Conservation (phyloP, 2,888 invertebrate genomes). For the Sinopyrophorus schimmeli region DNA sequence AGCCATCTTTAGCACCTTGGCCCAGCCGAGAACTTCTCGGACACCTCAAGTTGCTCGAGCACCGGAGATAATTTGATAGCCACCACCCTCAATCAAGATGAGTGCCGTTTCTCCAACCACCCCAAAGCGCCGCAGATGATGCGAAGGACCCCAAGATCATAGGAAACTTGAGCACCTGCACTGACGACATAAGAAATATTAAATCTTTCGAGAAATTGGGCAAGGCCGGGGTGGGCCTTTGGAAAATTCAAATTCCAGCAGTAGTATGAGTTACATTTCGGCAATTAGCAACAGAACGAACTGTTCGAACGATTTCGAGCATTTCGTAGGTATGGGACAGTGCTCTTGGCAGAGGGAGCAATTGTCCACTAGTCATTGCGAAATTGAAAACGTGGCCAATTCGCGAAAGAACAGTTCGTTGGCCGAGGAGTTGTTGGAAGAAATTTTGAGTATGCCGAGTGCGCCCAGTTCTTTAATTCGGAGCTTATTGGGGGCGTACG, state of each 20-base stretch:
- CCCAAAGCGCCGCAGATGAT: slow-evolving; percentile 62
- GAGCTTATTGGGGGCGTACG: slow-evolving; percentile 53
- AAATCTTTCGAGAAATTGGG: slow-evolving; percentile 58
- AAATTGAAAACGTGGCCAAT: slow-evolving; percentile 29
- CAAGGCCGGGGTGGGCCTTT: slow-evolving; percentile 52
- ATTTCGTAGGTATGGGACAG: slow-evolving; percentile 36
- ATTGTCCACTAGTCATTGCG: slow-evolving; percentile 18
- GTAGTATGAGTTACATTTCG: slow-evolving; percentile 59
- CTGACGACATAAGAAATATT: slow-evolving; percentile 65
- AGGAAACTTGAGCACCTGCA: slow-evolving; percentile 67
- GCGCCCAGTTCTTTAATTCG: slow-evolving; percentile 51
- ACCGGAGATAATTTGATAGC: slow-evolving; percentile 60
- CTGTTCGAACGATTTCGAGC: slow-evolving; percentile 39
- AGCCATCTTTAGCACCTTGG: slow-evolving; percentile 66
- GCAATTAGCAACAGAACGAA: slow-evolving; percentile 53
- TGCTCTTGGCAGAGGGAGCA: slow-evolving; percentile 44
- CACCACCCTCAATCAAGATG: slow-evolving; percentile 22
- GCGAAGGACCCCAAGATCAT: slow-evolving; percentile 68
- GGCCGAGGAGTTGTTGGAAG: slow-evolving; percentile 59
- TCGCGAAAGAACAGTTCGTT: slow-evolving; percentile 58
- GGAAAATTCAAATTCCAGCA: slow-evolving; percentile 53
- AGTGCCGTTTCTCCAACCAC: slow-evolving; percentile 23
- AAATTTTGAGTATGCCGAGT: slow-evolving; percentile 51
- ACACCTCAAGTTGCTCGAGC: slow-evolving; percentile 77
- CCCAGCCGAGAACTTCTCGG: slow-evolving; percentile 80